Base-by-base conservation (phyloP, 2,888 invertebrate genomes). In the Lasioglossum figueresi region DNA sequence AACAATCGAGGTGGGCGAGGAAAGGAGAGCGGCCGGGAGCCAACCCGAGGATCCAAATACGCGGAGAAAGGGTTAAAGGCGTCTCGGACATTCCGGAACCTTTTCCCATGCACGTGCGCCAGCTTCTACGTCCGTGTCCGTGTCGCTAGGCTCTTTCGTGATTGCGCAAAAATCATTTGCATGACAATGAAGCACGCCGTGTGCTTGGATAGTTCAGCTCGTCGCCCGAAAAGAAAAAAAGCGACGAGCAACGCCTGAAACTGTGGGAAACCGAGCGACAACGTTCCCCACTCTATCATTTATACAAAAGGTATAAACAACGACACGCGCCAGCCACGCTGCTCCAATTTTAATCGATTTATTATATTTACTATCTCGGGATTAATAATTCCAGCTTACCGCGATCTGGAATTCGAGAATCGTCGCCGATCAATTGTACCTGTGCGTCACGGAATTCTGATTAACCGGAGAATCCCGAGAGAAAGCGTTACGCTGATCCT, bases 91-190 rank as follows among this genome's bases (percentile, higher is more conserved):
- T 78, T 82, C 82, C 88, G 63, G 79, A 74, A 88, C 71, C 82
- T 45, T 83, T 88, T 85, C 85, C 81, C 82, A 82, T 84, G 81
- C 79, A 74, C 83, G 80, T 81, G 86, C 85, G 63, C 48, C 40
- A n/a, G 37, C 34, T 70, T 34, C 66, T 12, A 10, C 12, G 68
- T 37, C 23, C 34, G 45, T 43, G 43, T 71, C 40, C 72, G 72
- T 34, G 75, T 76, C 72, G 80, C 66, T 63, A 48, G 73, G 73
- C 73, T 70, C 76, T 63, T 56, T 82, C 63, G 74, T 52, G 76
- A 71, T 89, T 88, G 84, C 80, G 84, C 85, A 88, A 89, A 89
- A 86, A 77, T 84, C 85, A 89, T 89, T 89, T 89, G 88, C 89
- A 89, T 89, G 89, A 89, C 84, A 89, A 89, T 88, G 72, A 86